These are phyloP conservation scores for Ips nitidus DNA, from an alignment of 1,140 invertebrate genomes.

Conservation along the genomic window DNA sequence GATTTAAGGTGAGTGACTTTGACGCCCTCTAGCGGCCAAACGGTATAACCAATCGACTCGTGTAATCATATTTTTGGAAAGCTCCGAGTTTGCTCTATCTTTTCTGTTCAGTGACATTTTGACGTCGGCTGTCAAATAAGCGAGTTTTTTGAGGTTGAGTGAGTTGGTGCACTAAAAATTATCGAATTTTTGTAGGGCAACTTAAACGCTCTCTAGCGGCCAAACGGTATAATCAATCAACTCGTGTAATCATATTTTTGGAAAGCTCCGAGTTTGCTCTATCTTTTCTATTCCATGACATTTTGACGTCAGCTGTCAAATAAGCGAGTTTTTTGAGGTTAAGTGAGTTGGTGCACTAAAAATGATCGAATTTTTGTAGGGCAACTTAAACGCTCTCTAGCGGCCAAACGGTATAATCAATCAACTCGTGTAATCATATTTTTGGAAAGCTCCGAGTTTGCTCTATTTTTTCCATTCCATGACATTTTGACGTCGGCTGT, in stretches of 20 bases:
- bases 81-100: neutral
- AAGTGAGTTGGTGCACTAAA: neutral
- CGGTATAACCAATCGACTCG: neutral
- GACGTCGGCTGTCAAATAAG: neutral
- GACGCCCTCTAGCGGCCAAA: neutral
- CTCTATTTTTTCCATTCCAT: neutral
- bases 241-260: neutral
- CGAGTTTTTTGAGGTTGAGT: neutral
- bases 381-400: neutral
- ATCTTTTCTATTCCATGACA: neutral
- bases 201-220: neutral
- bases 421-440: neutral
- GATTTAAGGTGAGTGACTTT: conserved; percentile 51
- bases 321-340: neutral
- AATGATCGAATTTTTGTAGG: neutral
- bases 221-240: neutral
- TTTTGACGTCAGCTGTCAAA: neutral
- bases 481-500: neutral
- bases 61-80: neutral
- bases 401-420: neutral
- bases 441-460: neutral
- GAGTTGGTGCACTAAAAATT: neutral
- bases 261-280: neutral
- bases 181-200: neutral
- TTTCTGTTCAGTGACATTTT: neutral